Evolutionary conservation across 1,140 invertebrate genomes (phyloP), one percentile per base, ranked within the genome.

Genomic region (Neodiprion virginianus): DNA sequence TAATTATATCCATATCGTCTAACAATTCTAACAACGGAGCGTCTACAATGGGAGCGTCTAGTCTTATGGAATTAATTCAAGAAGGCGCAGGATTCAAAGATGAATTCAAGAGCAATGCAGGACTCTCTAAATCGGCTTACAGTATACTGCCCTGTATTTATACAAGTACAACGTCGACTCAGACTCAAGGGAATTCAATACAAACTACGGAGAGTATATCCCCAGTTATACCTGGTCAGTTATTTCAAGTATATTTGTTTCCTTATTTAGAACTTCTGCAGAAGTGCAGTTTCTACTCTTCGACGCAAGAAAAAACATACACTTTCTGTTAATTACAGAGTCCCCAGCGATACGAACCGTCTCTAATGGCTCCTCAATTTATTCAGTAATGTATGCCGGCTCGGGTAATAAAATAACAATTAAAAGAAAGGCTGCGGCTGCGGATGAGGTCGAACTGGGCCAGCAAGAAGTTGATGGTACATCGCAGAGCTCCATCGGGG

Each of bases 331-430:
- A 72, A 73, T 76, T n/a, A 48, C 70, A 81, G 79, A 83, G 77
- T 87, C 88, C 4, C 88, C 90, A 73, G 88, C 89, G 77, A 91
- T 90, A 77, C 89, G 89, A 85, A 89, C 89, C 71, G 89, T 92
- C 28, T 91, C 91, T 67, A 93, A 93, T 87, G 93, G 93, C 74
- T 91, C 92, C 66, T 92, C 93, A 61, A 89, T 94, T 80, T 95
- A 95, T 86, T 95, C 94, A 78, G 93, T 95, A 67, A 92, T 94
- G 89, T 94, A 94, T 87, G 92, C 93, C 76, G 93, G 93, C 21
- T 92, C 92, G 77, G 94, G 93, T 75, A 95, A 94, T 83, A 95
- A 95, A 90, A 94, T 95, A 81, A 95, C 94, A 48, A 94, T 95
- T 77, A 95, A 95, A 87, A 89, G 94, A 77, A 95, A 94, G 89